Conservation (phyloP, 2,113 vertebrate species). For the Pseudorectes ferrugineus region DNA sequence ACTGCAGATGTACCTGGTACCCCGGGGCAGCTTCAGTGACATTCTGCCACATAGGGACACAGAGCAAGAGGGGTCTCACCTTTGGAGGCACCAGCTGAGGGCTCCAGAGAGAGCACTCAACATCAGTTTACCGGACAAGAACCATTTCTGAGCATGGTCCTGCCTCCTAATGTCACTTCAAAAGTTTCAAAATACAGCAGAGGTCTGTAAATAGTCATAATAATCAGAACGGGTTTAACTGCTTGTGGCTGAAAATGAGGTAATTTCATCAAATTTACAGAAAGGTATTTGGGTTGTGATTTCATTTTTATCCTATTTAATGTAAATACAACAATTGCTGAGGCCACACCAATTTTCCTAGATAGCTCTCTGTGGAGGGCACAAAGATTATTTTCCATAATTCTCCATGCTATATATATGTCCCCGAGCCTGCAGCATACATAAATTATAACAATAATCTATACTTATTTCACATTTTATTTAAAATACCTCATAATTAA, state of each 20-base stretch:
- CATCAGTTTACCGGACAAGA: background rate
- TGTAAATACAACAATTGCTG: background rate
- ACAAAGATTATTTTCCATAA: background rate
- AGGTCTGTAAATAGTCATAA: background rate
- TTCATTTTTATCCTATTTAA: background rate
- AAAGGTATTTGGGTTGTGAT: background rate
- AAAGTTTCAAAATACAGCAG: background rate
- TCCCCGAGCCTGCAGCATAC: background rate
- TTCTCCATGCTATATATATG: background rate
- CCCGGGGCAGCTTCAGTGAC: rapidly evolving
- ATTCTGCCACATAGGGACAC: too few species aligned
- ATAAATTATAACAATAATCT: background rate
- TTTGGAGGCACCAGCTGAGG: background rate
- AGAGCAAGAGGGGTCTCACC: background rate
- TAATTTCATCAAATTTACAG: background rate
- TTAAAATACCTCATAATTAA: background rate
- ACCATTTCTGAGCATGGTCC: background rate
- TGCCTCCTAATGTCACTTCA: background rate
- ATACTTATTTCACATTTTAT: background rate
- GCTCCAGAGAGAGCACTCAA: rapidly evolving
- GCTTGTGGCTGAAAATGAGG: background rate
- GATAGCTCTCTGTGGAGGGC: background rate
- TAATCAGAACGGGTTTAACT: background rate
- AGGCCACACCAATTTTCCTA: background rate
- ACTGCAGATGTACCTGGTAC: too few species aligned